phyloP scores from a whole-genome alignment of 1,140 invertebrate species.

The Pseudomyrmex cubaensis region DNA sequence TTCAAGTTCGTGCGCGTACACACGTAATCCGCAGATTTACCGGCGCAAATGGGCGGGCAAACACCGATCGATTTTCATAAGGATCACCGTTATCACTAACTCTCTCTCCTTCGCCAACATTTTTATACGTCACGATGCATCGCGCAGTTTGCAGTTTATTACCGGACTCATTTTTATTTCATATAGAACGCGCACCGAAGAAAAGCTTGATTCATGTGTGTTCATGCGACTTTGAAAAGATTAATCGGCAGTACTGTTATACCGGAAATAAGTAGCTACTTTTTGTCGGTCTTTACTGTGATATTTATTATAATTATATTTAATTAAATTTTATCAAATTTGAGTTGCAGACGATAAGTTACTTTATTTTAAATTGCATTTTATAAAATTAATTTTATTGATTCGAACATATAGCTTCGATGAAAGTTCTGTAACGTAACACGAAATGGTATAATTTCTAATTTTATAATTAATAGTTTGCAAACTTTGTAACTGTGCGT shows the following conservation, averaged over 20 bases:
- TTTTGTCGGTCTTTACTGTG: background rate
- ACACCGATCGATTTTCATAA: slow-evolving; percentile 77
- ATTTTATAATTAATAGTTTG: background rate
- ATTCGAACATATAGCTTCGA: background rate
- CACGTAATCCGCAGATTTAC: slow-evolving; percentile 52
- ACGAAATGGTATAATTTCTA: background rate
- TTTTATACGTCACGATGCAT: slow-evolving; percentile 10
- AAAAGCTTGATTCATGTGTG: slow-evolving; percentile 5
- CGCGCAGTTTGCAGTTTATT: slow-evolving; percentile 36
- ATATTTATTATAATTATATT: background rate
- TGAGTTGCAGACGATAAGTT: too few relatives aligned
- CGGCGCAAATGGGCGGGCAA: slow-evolving; percentile 30
- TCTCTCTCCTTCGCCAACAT: background rate
- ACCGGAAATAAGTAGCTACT: background rate
- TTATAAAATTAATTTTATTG: too few relatives aligned
- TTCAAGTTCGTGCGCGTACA: slow-evolving; percentile 32
- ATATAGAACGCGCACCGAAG: slow-evolving; percentile 12
- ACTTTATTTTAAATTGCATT: too few relatives aligned
- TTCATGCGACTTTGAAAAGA: slow-evolving; percentile 1
- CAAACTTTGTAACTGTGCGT: slow-evolving; percentile 1
- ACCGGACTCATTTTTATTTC: slow-evolving; percentile 34
- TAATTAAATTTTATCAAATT: background rate
- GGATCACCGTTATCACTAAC: slow-evolving; percentile 49
- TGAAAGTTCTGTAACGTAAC: background rate
- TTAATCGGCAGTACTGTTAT: background rate